These are phyloP conservation scores for Threskiornis aethiopicus DNA, from an alignment of 2,797 vertebrate species.

Conservation along the genomic window DNA sequence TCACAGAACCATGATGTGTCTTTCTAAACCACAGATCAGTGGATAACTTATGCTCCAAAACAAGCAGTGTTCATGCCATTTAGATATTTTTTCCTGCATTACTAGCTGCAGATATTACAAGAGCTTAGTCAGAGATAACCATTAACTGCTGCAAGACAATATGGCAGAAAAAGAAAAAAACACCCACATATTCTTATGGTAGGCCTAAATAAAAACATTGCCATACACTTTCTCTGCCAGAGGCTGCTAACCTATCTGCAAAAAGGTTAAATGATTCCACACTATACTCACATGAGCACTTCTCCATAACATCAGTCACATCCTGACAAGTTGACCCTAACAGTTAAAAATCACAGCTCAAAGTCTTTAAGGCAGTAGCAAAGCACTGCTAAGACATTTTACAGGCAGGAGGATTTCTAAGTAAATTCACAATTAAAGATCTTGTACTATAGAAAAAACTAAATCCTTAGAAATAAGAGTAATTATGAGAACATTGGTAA, in stretches of 20 bases:
- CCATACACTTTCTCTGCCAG: not conserved
- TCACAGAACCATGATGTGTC: not conserved
- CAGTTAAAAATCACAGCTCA: not conserved
- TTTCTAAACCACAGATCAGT: not conserved
- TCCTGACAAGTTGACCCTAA: not conserved
- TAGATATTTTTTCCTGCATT: not conserved
- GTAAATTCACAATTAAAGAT: not conserved
- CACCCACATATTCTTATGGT: not conserved
- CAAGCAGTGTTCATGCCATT: not conserved
- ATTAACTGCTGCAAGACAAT: not conserved
- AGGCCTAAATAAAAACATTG: not conserved
- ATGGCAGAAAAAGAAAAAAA: not conserved
- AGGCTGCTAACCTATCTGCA: not conserved
- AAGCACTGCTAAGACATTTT: not conserved
- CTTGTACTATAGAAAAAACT: not conserved
- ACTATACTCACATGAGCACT: not conserved
- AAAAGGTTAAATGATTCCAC: not conserved
- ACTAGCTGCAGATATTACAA: not conserved
- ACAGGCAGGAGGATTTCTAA: not conserved
- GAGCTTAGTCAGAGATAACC: not conserved
- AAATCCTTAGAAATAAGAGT: not conserved
- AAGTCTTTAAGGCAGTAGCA: not conserved
- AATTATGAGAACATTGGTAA: not conserved
- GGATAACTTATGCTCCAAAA: not conserved
- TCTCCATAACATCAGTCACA: not conserved